Percentiles rank a stretch among this genome's conserved stretches.
Conservation (phyloP, 1,140 invertebrate species). For the Caenorhabditis briggsae region DNA sequence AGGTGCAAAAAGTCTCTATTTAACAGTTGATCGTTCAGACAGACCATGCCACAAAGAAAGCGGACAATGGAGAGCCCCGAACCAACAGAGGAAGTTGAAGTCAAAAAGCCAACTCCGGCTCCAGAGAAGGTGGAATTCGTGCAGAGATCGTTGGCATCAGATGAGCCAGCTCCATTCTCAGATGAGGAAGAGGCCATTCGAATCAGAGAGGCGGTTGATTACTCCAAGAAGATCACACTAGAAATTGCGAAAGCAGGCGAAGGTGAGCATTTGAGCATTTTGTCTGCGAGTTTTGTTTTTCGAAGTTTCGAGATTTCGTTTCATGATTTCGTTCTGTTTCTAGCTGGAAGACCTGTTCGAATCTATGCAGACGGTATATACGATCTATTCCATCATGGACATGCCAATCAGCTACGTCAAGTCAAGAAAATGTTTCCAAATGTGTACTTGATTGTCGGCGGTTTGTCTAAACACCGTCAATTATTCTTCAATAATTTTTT, state of each 20-base stretch:
- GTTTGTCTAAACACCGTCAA: conserved; percentile 81
- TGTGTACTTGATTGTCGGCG: conserved; percentile 97
- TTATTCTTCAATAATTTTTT: background rate
- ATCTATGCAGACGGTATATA: conserved; percentile 82
- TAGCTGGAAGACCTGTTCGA: conserved; percentile 78
- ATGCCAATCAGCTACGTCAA: conserved; percentile 96
- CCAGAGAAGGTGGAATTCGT: background rate
- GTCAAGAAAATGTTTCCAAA: conserved; percentile 97
- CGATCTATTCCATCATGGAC: conserved; percentile 86
- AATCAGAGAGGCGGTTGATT: conserved; percentile 87
- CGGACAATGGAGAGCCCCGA: conserved; percentile 11
- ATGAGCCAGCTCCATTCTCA: conserved; percentile 86
- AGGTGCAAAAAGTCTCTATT: background rate
- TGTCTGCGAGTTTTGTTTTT: background rate
- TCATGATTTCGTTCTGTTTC: background rate
- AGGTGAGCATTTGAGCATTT: conserved; percentile 80
- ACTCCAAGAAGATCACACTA: conserved; percentile 85
- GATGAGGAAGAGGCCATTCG: conserved; percentile 86
- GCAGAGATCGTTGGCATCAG: conserved; percentile 63
- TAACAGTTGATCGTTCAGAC: conserved; percentile 31
- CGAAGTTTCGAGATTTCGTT: conserved; percentile 10
- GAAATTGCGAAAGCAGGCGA: conserved; percentile 87
- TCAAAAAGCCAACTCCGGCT: background rate
- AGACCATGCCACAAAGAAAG: conserved; percentile 25
- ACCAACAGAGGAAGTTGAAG: background rate